Base-by-base conservation (phyloP, 2,797 vertebrate genomes). In the Cirrhinus mrigala region DNA sequence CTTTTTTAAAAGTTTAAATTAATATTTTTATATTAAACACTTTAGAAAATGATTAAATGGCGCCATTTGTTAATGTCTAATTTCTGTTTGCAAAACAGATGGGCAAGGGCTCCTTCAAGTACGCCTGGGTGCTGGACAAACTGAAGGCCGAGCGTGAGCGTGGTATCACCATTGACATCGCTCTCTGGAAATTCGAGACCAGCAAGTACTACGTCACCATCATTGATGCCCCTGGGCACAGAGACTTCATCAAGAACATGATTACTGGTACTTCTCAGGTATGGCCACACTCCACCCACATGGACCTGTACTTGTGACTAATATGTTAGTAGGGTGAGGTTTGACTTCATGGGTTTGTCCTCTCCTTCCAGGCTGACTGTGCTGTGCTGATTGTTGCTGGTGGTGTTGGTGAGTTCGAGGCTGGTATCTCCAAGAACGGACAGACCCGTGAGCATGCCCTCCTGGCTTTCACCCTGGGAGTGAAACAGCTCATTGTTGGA, bases 381-480 rank as follows among this genome's bases (percentile, higher is more conserved):
- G 95, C 95, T 1, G 95, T 96, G 89, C 91, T 96, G 89, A 94
- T 95, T 1, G 95, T 96, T 10, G 95, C 95, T 88, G 95, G 93
- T 40, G 95, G 95, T 81, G 94, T 95, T 4, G 95, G 95, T 80
- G 95, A 96, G 92, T 96, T 95, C 1, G 95, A 96, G 91, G 95
- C 95, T 15, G 95, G 95, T 87, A 96, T 96, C 89, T 96, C 95
- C 70, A 95, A 95, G 91, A 96, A 95, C 54, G 95, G 95, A 4
- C 95, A 96, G 94, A 96, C 95, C 87, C 95, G 95, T 77, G 95
- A 96, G 90, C 95, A 96, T 81, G 95, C 94, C 81, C 94, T 96
- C 89, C 91, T 96, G 78, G 95, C 95, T 84, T 96, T 86, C 93
- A 96, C 95, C 18, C 92, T 96, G 1, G 95, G 96, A 15, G 96